These are phyloP conservation scores for Drosophila gunungcola DNA, from an alignment of 1,140 invertebrate genomes.

Conservation along the genomic window DNA sequence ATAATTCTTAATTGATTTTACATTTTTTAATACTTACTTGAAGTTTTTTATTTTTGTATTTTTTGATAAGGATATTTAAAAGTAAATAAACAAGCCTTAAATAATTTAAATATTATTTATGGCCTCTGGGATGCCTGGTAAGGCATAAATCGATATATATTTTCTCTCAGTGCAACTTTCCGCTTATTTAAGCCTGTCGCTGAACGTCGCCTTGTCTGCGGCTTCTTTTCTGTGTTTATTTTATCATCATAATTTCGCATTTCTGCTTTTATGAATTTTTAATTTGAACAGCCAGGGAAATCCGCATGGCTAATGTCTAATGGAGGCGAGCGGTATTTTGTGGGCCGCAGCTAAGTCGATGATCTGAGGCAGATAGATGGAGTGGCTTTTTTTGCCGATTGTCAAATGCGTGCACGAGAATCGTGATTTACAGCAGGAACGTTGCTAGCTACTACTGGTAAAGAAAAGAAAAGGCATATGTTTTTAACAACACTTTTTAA, in stretches of 20 bases:
- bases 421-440: not conserved
- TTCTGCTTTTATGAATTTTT: constrained; percentile 84
- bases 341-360: constrained; percentile 16
- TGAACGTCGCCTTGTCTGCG: constrained; percentile 26
- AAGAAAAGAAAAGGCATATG: not conserved
- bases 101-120: too few relatives aligned
- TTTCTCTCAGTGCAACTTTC: constrained; percentile 1
- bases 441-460: not conserved
- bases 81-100: too few relatives aligned
- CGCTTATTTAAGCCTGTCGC: constrained; percentile 2
- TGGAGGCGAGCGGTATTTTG: not conserved
- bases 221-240: constrained; percentile 75
- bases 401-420: not conserved
- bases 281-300: constrained; percentile 65
- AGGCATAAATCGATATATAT: too few relatives aligned
- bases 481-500: not conserved
- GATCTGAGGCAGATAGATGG: constrained; percentile 17
- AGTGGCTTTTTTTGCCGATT: constrained; percentile 19
- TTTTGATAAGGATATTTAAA: too few relatives aligned
- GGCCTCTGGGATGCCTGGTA: too few relatives aligned
- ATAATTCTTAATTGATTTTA: too few relatives aligned
- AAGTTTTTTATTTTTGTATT: too few relatives aligned
- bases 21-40: too few relatives aligned
- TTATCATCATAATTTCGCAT: constrained; percentile 83
- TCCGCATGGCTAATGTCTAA: constrained; percentile 24